Percentiles rank a stretch among this genome's conserved stretches.
phyloP scores from a whole-genome alignment of 2,113 vertebrate species.

The Corydoras sp. region DNA sequence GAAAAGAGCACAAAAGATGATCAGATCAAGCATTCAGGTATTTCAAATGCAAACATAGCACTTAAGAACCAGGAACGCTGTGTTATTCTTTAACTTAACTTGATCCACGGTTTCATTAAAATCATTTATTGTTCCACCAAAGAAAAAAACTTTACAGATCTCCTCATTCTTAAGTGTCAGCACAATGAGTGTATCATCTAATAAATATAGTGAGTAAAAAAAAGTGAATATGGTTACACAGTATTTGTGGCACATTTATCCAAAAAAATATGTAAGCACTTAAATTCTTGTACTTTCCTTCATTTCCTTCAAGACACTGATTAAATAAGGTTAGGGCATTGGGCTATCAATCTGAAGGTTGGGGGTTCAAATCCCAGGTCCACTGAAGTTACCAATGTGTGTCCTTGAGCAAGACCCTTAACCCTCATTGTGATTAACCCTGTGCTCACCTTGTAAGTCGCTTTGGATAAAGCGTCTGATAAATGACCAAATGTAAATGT shows the following conservation, averaged over 20 bases:
- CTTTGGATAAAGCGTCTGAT: too few species aligned
- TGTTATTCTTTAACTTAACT: slow-evolving; percentile 1
- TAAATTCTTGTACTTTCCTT: too few species aligned
- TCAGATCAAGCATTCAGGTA: slow-evolving; percentile 47
- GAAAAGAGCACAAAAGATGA: slow-evolving; percentile 26
- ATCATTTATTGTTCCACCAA: neutral
- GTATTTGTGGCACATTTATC: neutral
- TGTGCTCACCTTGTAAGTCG: too few species aligned
- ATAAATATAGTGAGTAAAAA: too few species aligned
- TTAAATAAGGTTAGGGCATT: too few species aligned
- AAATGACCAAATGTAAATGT: too few species aligned
- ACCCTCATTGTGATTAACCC: too few species aligned
- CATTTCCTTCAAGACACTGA: too few species aligned
- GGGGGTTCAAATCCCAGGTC: too few species aligned
- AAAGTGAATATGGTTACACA: slow-evolving; percentile 7
- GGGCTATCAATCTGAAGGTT: too few species aligned
- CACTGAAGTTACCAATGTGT: too few species aligned
- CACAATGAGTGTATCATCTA: slow-evolving; percentile 11
- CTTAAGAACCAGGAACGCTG: slow-evolving; percentile 46
- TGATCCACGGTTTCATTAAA: slow-evolving; percentile 3
- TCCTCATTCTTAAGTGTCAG: slow-evolving; percentile 20
- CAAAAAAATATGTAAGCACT: neutral
- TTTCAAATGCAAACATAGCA: slow-evolving; percentile 51
- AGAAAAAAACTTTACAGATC: neutral
- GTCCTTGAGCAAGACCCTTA: too few species aligned